Evolutionary conservation across 2,888 invertebrate genomes (phyloP), one percentile per base, ranked within the genome.

Genomic region (Tipula confusa): DNA sequence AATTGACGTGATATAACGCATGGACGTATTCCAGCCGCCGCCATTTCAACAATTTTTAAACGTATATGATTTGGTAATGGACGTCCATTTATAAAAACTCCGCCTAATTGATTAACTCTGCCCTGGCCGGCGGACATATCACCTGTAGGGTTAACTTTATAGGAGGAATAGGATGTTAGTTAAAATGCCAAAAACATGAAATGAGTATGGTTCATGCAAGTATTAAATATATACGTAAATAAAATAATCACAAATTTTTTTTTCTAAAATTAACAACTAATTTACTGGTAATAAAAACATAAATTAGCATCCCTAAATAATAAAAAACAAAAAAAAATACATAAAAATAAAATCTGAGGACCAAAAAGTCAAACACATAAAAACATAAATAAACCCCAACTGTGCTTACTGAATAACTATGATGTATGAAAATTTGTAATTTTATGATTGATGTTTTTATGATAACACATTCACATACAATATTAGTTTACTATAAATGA

Each of bases 11-110:
- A 97, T 88, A 99, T 99, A 86, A 98, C 97, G 88, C 98, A 98
- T 29, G 98, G 98, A 28, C 98, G 92, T 11, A 98, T 94, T 13
- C 98, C 98, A 33, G 96, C 95, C 4, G 97, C 96, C 0, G 98
- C 98, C 95, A 98, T 94, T 91, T 98, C 97, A 28, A 99, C 97
- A 85, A 99, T 98, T 91, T 97, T 97, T 86, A 97, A 91, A 29
- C 99, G 93, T 86, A 97, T 96, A 89, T 96, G 96, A 90, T 97
- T 97, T 11, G 98, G 98, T 85, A 99, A 91, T 0, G 98, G 98
- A 13, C 98, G 93, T 0, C 99, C 98, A 90, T 99, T 99, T 90
- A 98, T 98, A 90, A 98, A 98, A 36, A 98, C 94, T 29, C 98
- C 98, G 24, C 98, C 98, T 83, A 98, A 92, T 89, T 98, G 98